Base-by-base conservation (phyloP, 2,888 invertebrate species). In the Barypeithes pellucidus region DNA sequence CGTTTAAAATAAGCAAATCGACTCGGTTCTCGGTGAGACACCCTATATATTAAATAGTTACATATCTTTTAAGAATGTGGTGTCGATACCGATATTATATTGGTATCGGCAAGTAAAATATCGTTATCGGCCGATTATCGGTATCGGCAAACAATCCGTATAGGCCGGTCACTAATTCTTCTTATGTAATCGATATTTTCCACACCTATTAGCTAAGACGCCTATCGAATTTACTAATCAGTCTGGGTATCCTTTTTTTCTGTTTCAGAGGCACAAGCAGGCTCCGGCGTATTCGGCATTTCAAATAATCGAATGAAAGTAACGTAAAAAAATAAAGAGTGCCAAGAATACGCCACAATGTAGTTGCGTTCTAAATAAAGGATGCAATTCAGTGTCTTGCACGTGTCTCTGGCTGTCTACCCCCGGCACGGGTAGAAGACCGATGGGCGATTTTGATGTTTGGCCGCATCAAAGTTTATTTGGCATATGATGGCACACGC, bases 251-350 rank as follows among this genome's bases (percentile, higher is more conserved):
- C 87, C 86, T 86, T 86, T 87, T n/a, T 86, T 76, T 85, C 86
- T 89, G 91, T 89, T 93, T 92, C 93, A 94, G 94, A 94, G 94
- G 94, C 94, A 94, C 93, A 92, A 92, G 93, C 91, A 91, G 91
- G 89, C 89, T 88, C 90, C 89, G 75, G 75, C 76, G 76, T 76
- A 76, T 76, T 76, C 73, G 73, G 72, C 72, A 72, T 72, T 70
- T 63, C 65, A 66, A 50, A 29, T 71, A 75, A 75, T 54, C 57
- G 45, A 68, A 59, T 59, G 29, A 67, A 72, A 57, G 20, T 67
- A 54, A 65, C 59, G 61, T 73, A 45, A 73, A 50, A 67, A 43
- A 14, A 5, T 43, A 14, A 14, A 67, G 57, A 72, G 77, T 79
- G 81, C 87, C 86, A 84, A 86, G 82, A 76, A 80, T 87, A 86